These are phyloP conservation scores for Brenthis hecate DNA, from an alignment of 2,888 invertebrate species.

Conservation along the genomic window DNA sequence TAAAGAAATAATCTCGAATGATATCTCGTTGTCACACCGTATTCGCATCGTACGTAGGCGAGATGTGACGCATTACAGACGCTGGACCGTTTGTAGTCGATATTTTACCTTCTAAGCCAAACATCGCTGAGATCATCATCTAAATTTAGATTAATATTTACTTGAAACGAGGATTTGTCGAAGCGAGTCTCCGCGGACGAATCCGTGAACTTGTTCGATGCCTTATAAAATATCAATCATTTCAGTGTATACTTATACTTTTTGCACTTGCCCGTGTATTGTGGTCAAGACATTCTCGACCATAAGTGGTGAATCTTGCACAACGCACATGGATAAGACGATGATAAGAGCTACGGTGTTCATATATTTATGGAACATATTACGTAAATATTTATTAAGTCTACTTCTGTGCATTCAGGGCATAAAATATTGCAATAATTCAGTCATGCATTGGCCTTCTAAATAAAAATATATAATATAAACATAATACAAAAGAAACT, in stretches of 20 bases:
- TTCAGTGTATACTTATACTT: slow-evolving; percentile 1
- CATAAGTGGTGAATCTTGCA: slow-evolving; percentile 1
- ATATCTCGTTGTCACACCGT: slow-evolving; percentile 49
- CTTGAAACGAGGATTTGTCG: slow-evolving; percentile 38
- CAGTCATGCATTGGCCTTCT: not conserved
- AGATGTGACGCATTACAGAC: slow-evolving; percentile 59
- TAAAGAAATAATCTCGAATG: slow-evolving; percentile 49
- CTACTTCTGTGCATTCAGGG: too few relatives aligned
- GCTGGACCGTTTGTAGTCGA: slow-evolving; percentile 49
- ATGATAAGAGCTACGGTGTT: too few relatives aligned
- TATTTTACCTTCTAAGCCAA: slow-evolving; percentile 62
- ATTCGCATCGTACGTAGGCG: slow-evolving; percentile 57
- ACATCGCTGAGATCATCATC: slow-evolving; percentile 67
- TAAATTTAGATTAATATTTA: slow-evolving; percentile 62
- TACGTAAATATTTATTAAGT: too few relatives aligned
- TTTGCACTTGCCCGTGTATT: not conserved
- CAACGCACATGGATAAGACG: not conserved
- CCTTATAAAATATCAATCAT: not conserved
- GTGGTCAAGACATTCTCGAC: slow-evolving; percentile 12
- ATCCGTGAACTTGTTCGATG: slow-evolving; percentile 27
- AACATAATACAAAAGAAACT: not conserved
- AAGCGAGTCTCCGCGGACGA: slow-evolving; percentile 21
- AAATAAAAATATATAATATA: slow-evolving; percentile 1
- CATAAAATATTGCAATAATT: too few relatives aligned
- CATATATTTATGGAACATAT: too few relatives aligned